phyloP scores from a whole-genome alignment of 2,888 invertebrate genomes.

The Pandemis heparana region DNA sequence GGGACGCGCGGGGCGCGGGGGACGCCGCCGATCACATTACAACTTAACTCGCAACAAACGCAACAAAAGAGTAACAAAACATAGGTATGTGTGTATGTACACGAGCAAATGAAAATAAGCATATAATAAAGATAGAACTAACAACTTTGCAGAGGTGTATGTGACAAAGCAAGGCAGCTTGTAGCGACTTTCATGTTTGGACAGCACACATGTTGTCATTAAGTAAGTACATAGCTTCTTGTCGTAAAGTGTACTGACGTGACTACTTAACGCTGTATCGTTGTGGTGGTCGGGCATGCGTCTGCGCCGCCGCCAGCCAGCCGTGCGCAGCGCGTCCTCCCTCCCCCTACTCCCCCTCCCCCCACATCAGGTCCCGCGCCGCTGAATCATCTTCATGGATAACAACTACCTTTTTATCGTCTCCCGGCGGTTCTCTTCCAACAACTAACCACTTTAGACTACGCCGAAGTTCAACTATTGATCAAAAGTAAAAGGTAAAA shows the following conservation, averaged over 20 bases:
- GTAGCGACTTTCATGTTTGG: too few species aligned
- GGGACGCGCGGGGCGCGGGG: background rate
- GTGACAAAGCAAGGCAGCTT: too few species aligned
- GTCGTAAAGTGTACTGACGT: too few species aligned
- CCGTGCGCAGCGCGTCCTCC: background rate
- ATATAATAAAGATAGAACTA: too few species aligned
- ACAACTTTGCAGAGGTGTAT: too few species aligned
- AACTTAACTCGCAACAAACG: background rate
- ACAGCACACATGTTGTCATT: too few species aligned
- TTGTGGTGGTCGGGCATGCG: too few species aligned
- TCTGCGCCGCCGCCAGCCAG: background rate
- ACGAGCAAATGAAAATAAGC: too few species aligned
- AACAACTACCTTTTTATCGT: background rate
- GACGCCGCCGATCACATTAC: background rate
- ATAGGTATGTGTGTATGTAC: too few species aligned
- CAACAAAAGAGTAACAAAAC: background rate
- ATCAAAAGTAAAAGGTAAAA: too few species aligned
- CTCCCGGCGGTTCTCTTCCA: background rate
- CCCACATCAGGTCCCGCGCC: background rate
- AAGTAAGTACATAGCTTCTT: too few species aligned
- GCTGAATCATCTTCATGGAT: background rate
- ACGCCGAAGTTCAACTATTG: background rate
- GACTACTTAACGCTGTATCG: background rate
- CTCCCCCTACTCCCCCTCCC: too few species aligned
- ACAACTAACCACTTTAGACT: background rate